These are phyloP conservation scores for Austrofundulus limnaeus DNA, from an alignment of 2,113 vertebrate species.

Conservation along the genomic window DNA sequence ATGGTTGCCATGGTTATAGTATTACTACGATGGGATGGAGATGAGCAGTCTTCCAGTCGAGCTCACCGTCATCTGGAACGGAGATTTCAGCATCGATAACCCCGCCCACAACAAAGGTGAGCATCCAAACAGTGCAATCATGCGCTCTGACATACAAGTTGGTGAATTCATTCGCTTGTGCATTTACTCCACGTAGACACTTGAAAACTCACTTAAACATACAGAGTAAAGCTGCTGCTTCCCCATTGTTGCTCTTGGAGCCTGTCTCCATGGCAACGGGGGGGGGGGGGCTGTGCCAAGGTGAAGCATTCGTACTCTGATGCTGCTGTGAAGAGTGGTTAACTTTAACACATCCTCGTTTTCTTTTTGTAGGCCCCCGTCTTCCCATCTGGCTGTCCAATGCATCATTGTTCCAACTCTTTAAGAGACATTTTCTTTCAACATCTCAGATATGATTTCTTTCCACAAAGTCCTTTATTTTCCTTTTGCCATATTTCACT, in stretches of 20 bases:
- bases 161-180: neutral
- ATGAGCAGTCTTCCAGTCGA: conserved; percentile 96
- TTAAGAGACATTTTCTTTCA: conserved; percentile 16
- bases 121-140: conserved; percentile 19
- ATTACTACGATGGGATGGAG: conserved; percentile 96
- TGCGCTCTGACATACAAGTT: neutral
- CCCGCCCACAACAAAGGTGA: conserved; percentile 96
- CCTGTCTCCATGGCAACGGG: conserved; percentile 78
- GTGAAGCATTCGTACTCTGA: conserved; percentile 62
- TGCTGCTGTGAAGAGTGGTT: conserved; percentile 55
- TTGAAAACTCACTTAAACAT: conserved; percentile 40
- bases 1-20: conserved; percentile 78
- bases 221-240: conserved; percentile 42
- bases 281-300: conserved; percentile 56
- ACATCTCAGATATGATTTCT: conserved; percentile 11
- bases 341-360: conserved; percentile 63
- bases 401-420: conserved; percentile 15
- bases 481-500: conserved; percentile 15
- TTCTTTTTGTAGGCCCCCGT: conserved; percentile 15
- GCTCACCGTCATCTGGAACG: conserved; percentile 97
- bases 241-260: conserved; percentile 65
- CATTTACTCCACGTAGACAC: conserved; percentile 10
- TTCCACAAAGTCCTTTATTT: conserved; percentile 14
- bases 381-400: conserved; percentile 3
- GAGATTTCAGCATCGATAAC: conserved; percentile 98